Percentiles rank a stretch among this genome's conserved stretches.
phyloP scores from a whole-genome alignment of 2,888 invertebrate species.

The Panopea generosa region DNA sequence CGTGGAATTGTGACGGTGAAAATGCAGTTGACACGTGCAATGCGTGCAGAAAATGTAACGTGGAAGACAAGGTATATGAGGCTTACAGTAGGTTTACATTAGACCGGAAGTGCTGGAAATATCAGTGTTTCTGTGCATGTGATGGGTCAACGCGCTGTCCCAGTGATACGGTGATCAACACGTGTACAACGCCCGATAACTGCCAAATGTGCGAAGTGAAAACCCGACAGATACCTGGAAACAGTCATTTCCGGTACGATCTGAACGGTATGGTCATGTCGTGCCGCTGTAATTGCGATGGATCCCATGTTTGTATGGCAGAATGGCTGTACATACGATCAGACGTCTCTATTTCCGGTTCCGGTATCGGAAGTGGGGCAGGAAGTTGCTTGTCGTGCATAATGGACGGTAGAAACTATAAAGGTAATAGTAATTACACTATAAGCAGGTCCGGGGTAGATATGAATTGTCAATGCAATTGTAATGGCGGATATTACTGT shows the following conservation, averaged over 20 bases:
- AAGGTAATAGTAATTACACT: slow-evolving; percentile 66
- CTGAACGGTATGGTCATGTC: slow-evolving; percentile 49
- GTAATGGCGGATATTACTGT: slow-evolving; percentile 65
- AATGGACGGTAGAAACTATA: slow-evolving; percentile 57
- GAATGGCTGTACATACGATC: slow-evolving; percentile 49
- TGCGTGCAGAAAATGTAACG: slow-evolving; percentile 69
- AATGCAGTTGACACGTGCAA: slow-evolving; percentile 61
- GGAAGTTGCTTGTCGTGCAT: slow-evolving; percentile 58
- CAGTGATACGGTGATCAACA: slow-evolving; percentile 41
- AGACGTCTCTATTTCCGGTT: slow-evolving; percentile 49
- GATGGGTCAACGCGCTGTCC: slow-evolving; percentile 76
- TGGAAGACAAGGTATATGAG: slow-evolving; percentile 65
- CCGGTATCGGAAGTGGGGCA: slow-evolving; percentile 52
- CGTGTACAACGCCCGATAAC: slow-evolving; percentile 45
- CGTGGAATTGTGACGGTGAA: slow-evolving; percentile 57
- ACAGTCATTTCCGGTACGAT: slow-evolving; percentile 66
- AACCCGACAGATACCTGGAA: slow-evolving; percentile 60
- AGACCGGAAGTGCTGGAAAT: slow-evolving; percentile 59
- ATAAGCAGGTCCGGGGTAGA: slow-evolving; percentile 31
- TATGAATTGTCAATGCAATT: slow-evolving; percentile 64
- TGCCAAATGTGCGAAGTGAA: slow-evolving; percentile 70
- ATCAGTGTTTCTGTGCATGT: slow-evolving; percentile 77
- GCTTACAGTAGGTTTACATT: slow-evolving; percentile 61
- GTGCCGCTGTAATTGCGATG: slow-evolving; percentile 68
- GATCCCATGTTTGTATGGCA: slow-evolving; percentile 46